Percentiles rank a stretch among this genome's conserved stretches.
phyloP scores from a whole-genome alignment of 1,140 invertebrate species.

The Tetramorium simillimum region DNA sequence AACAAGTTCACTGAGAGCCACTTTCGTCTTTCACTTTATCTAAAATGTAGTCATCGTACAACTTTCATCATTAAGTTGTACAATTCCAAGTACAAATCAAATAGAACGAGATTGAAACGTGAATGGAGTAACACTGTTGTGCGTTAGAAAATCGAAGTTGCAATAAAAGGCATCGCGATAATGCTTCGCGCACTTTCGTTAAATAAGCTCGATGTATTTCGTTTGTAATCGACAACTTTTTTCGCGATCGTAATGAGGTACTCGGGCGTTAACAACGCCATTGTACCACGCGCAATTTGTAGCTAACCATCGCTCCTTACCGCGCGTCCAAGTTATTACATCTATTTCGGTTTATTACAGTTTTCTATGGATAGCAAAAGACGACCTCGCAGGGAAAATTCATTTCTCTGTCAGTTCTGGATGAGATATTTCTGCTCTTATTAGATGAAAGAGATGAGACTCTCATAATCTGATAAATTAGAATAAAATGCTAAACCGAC shows the following conservation, averaged over 20 bases:
- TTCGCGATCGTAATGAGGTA: slow-evolving; percentile 67
- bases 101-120: slow-evolving; percentile 18
- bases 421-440: slow-evolving; percentile 26
- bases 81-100: not conserved
- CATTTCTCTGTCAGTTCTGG: not conserved
- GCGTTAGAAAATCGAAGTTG: slow-evolving; percentile 12
- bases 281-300: slow-evolving; percentile 70
- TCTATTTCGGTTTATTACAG: slow-evolving; percentile 66
- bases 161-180: slow-evolving; percentile 36
- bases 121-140: not conserved
- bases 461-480: slow-evolving; percentile 28
- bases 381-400: slow-evolving; percentile 8
- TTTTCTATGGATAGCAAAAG: slow-evolving; percentile 40
- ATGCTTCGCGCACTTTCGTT: slow-evolving; percentile 45
- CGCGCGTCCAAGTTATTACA: slow-evolving; percentile 66
- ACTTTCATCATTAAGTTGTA: not conserved
- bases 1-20: not conserved
- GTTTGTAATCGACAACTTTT: slow-evolving; percentile 68
- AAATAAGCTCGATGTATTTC: slow-evolving; percentile 62
- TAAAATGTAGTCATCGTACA: not conserved
- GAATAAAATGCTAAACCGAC: not conserved
- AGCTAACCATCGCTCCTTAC: slow-evolving; percentile 46
- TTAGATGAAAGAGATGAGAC: slow-evolving; percentile 5
- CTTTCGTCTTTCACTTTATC: not conserved
- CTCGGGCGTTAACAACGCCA: slow-evolving; percentile 65